Evolutionary conservation across 2,888 invertebrate species (phyloP).

Genomic region (Gandaritis pyraliata): DNA sequence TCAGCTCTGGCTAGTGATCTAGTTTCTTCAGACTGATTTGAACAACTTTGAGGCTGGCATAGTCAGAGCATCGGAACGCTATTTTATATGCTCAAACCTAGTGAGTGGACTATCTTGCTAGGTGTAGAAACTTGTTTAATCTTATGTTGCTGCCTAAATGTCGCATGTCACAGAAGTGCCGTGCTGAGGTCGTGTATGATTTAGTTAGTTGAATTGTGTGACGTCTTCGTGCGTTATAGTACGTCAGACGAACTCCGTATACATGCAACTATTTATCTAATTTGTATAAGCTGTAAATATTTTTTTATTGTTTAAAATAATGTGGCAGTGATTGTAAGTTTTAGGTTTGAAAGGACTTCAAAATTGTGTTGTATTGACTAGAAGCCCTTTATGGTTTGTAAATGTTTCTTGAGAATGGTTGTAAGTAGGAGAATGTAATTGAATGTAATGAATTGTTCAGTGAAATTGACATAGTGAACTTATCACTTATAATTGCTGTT

Average conservation of each 20-base stretch:
- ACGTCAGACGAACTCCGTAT: constrained; percentile 53
- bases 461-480: constrained; percentile 53
- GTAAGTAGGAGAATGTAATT: neutral
- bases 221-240: constrained; percentile 74
- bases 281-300: constrained; percentile 74
- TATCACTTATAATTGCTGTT: constrained; percentile 78
- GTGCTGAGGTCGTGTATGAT: constrained; percentile 40
- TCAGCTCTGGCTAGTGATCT: constrained; percentile 36
- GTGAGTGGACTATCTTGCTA: constrained; percentile 52
- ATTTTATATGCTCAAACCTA: constrained; percentile 67
- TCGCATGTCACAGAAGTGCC: constrained; percentile 27
- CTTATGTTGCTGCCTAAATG: constrained; percentile 55
- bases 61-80: constrained; percentile 42
- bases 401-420: constrained; percentile 10
- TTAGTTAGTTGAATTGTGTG: constrained; percentile 53
- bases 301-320: constrained; percentile 62
- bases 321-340: constrained; percentile 76
- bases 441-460: constrained; percentile 35
- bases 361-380: constrained; percentile 4
- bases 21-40: constrained; percentile 29
- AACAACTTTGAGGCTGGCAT: constrained; percentile 20
- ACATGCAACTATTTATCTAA: constrained; percentile 51
- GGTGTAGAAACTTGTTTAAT: constrained; percentile 49
- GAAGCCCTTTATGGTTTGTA: neutral
- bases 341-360: constrained; percentile 48